Conservation (phyloP, 2,888 invertebrate species). For the Liposcelis brunnea region DNA sequence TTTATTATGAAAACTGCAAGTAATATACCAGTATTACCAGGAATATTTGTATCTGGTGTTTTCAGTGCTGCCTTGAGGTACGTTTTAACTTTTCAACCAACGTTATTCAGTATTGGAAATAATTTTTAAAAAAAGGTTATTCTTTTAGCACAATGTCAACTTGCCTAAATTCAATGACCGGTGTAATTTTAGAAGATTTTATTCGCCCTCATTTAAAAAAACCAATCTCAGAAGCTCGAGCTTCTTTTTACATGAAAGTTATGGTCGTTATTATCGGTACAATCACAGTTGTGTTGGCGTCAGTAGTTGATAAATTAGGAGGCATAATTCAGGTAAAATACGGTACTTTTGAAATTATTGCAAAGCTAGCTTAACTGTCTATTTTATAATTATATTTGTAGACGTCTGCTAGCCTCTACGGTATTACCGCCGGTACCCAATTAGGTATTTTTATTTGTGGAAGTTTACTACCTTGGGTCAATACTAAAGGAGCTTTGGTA, state of each 20-base stretch:
- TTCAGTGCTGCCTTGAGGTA: slow-evolving; percentile 76
- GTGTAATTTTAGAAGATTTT: slow-evolving; percentile 61
- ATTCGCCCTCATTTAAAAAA: slow-evolving; percentile 47
- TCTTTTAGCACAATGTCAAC: slow-evolving; percentile 53
- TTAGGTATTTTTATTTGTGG: slow-evolving; percentile 20
- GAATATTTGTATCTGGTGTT: slow-evolving; percentile 69
- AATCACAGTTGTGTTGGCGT: slow-evolving; percentile 47
- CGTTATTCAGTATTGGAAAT: no score
- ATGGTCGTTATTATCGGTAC: slow-evolving; percentile 47
- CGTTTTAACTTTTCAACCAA: slow-evolving; percentile 8
- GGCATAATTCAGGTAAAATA: slow-evolving; percentile 35
- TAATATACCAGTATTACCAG: slow-evolving; percentile 58
- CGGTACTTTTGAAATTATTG: no score
- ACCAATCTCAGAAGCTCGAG: slow-evolving; percentile 42
- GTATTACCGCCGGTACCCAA: slow-evolving; percentile 19
- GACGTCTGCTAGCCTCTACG: slow-evolving; percentile 18
- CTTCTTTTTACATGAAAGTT: slow-evolving; percentile 51
- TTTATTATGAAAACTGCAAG: slow-evolving; percentile 67
- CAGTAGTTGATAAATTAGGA: slow-evolving; percentile 52
- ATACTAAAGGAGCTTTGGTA: slow-evolving; percentile 19
- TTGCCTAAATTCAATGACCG: slow-evolving; percentile 63
- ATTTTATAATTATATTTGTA: slow-evolving; percentile 12
- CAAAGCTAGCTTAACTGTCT: no score
- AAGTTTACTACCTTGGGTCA: slow-evolving; percentile 21
- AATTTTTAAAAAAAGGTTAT: no score